Evolutionary conservation across 2,888 invertebrate species (phyloP).

Genomic region (Cheilosia vernalis): DNA sequence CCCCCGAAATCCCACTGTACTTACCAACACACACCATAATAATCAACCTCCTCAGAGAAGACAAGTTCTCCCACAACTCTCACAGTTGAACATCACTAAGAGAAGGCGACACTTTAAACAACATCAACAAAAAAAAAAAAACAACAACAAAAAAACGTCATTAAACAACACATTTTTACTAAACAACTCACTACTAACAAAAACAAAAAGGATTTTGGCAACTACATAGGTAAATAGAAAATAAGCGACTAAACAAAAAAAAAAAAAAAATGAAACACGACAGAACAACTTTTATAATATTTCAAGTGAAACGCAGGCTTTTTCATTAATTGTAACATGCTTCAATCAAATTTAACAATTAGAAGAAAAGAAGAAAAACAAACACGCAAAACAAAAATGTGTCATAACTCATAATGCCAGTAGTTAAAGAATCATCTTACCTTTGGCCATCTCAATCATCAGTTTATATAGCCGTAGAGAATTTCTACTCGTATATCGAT

Average conservation of each 20-base stretch:
- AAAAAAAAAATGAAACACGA: background rate
- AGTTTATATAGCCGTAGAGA: conserved; percentile 45
- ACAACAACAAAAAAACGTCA: conserved; percentile 23
- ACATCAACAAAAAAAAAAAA: conserved; percentile 35
- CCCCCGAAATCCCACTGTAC: conserved; percentile 38
- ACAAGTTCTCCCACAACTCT: conserved; percentile 26
- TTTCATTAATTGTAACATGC: conserved; percentile 46
- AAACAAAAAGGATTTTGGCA: conserved; percentile 78
- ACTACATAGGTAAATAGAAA: conserved; percentile 78
- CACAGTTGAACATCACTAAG: conserved; percentile 29
- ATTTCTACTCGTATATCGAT: conserved; percentile 55
- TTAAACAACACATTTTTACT: conserved; percentile 76
- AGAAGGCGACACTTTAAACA: conserved; percentile 40
- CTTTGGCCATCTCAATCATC: conserved; percentile 47
- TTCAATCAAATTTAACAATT: conserved; percentile 47
- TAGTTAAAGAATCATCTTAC: conserved; percentile 24
- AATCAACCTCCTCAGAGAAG: conserved; percentile 46
- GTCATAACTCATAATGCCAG: conserved; percentile 59
- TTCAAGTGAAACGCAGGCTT: conserved; percentile 45
- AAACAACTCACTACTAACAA: conserved; percentile 64
- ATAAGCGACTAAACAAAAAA: conserved; percentile 56
- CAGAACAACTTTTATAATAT: conserved; percentile 58
- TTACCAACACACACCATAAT: conserved; percentile 48
- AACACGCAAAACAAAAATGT: conserved; percentile 36
- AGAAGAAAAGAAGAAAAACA: conserved; percentile 13